A percentile compares a stretch with the other conserved stretches of the same genome.
Evolutionary conservation across 1,140 invertebrate species (phyloP).

Genomic region (Batillaria attramentaria): DNA sequence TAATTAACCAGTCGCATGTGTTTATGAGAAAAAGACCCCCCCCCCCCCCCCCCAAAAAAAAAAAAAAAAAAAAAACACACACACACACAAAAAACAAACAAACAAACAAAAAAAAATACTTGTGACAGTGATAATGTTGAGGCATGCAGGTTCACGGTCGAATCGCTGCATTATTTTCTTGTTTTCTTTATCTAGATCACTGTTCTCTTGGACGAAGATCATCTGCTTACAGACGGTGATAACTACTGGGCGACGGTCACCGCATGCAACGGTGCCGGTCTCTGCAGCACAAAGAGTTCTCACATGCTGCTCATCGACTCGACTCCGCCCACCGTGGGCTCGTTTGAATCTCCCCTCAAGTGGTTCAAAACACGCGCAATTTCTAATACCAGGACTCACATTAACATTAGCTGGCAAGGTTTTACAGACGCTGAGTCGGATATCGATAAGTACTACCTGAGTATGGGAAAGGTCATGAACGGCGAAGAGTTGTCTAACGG

Average conservation of each 20-base stretch:
- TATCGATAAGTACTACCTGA: conserved; percentile 40
- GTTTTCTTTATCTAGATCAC: too few species aligned
- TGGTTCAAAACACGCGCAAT: conserved; percentile 29
- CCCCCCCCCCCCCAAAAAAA: too few species aligned
- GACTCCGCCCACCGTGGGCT: conserved; percentile 48
- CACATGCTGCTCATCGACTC: conserved; percentile 45
- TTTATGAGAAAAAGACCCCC: too few species aligned
- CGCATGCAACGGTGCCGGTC: conserved; percentile 52
- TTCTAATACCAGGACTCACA: neutral
- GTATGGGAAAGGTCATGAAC: conserved; percentile 39
- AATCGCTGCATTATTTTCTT: too few species aligned
- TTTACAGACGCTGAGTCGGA: conserved; percentile 50
- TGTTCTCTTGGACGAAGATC: too few species aligned
- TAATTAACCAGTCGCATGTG: too few species aligned
- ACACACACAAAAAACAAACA: too few species aligned
- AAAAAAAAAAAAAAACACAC: too few species aligned
- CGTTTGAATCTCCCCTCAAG: conserved; percentile 40
- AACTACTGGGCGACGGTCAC: conserved; percentile 45
- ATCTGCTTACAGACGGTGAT: conserved; percentile 44
- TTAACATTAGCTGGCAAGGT: conserved; percentile 42
- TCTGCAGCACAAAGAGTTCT: conserved; percentile 42
- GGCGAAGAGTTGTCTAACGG: conserved; percentile 41
- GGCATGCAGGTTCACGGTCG: too few species aligned
- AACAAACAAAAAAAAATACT: too few species aligned
- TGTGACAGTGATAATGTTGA: too few species aligned